These are phyloP conservation scores for Metridium senile DNA, from an alignment of 92 coral and sea anemone genomes.

Conservation along the genomic window DNA sequence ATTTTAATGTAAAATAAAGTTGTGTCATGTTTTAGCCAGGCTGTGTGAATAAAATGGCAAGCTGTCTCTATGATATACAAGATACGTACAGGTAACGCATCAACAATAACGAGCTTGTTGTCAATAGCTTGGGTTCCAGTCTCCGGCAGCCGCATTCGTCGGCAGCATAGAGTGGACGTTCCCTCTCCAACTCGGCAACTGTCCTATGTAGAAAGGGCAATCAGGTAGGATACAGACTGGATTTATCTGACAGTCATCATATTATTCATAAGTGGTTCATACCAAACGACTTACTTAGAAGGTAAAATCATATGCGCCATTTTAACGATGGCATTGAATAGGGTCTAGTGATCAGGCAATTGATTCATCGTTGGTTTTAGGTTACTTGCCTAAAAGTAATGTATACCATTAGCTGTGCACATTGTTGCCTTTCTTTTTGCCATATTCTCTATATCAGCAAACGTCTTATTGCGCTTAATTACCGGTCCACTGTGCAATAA, in stretches of 20 bases:
- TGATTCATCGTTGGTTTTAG: slow-evolving; percentile 46
- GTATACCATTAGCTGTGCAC: slow-evolving; percentile 6
- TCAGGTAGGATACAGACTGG: slow-evolving; percentile 43
- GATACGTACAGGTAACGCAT: slow-evolving; percentile 5
- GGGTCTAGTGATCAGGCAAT: slow-evolving; percentile 28
- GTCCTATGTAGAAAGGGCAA: slow-evolving; percentile 51
- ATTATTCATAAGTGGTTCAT: slow-evolving; percentile 30
- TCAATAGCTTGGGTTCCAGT: slow-evolving; percentile 42
- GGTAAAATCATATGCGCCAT: slow-evolving; percentile 36
- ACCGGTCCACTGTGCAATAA: background rate
- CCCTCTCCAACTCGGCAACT: slow-evolving; percentile 37
- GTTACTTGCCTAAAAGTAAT: slow-evolving; percentile 40
- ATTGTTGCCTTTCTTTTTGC: slow-evolving; percentile 14
- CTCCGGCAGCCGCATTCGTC: slow-evolving; percentile 48
- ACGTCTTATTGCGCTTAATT: background rate
- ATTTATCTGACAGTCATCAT: slow-evolving; percentile 21
- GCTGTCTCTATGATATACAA: background rate
- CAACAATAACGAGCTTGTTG: slow-evolving; percentile 53
- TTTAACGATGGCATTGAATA: slow-evolving; percentile 12
- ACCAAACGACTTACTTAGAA: slow-evolving; percentile 12
- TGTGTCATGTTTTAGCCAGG: slow-evolving; percentile 1
- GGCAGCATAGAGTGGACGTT: slow-evolving; percentile 37
- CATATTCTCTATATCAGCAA: background rate
- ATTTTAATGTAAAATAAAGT: background rate
- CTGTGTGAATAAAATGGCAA: background rate